A percentile compares a stretch with the other conserved stretches of the same genome.
Conservation (phyloP, 2,888 invertebrate species). For the Tenthredo livida region DNA sequence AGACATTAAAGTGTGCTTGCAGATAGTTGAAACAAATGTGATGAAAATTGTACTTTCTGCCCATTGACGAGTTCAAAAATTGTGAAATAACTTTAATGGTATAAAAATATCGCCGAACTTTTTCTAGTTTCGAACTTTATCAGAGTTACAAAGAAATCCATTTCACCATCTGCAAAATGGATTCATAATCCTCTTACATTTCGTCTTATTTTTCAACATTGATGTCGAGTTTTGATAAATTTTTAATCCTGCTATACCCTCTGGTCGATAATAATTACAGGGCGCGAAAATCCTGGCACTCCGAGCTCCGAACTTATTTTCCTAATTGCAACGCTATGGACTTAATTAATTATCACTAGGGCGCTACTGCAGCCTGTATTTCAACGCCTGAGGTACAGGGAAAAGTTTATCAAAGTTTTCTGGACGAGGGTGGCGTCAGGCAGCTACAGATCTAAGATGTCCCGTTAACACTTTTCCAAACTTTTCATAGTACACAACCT, state of each 20-base stretch:
- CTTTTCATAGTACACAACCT: slow-evolving; percentile 10
- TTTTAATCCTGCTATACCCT: not conserved
- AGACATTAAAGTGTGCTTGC: not conserved
- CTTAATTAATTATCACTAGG: slow-evolving; percentile 46
- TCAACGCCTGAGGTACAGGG: slow-evolving; percentile 22
- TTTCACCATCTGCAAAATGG: not conserved
- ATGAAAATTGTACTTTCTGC: not conserved
- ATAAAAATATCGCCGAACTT: not conserved
- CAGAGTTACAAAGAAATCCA: not conserved
- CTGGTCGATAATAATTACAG: slow-evolving; percentile 26
- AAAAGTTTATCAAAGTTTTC: slow-evolving; percentile 50
- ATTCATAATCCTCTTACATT: not conserved
- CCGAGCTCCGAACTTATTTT: slow-evolving; percentile 32
- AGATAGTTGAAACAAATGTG: not conserved
- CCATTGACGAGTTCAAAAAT: not conserved
- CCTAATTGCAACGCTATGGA: slow-evolving; percentile 49
- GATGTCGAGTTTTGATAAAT: not conserved
- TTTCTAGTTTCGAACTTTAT: not conserved
- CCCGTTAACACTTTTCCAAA: slow-evolving; percentile 21
- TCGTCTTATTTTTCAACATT: not conserved
- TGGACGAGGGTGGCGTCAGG: not conserved
- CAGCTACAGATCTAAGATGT: slow-evolving; percentile 22
- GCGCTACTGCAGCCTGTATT: slow-evolving; percentile 30
- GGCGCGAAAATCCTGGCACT: slow-evolving; percentile 15
- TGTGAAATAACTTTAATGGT: not conserved